Base-by-base conservation (phyloP, 1,140 invertebrate species). In the Muscidifurax raptorellus region DNA sequence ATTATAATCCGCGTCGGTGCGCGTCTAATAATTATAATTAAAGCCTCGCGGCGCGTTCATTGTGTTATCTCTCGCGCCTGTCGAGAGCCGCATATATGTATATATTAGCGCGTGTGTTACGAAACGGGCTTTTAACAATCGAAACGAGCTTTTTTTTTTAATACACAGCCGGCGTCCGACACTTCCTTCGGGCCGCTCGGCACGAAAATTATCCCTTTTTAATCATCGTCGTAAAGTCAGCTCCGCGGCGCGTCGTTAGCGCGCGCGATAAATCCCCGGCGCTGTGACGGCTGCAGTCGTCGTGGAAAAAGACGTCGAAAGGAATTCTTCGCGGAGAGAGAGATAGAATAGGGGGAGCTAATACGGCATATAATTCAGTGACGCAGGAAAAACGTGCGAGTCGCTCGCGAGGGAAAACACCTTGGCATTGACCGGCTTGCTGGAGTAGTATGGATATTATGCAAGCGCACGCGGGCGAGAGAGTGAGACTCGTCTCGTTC, bases 391-490 rank as follows among this genome's bases (percentile, higher is more conserved):
- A 59, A 30, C 71, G 30, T 30, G 72, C 22, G 72, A 32, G 72
- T n/a, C 36, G 78, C 78, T 27, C 4, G n/a, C 32, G 59, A 36
- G 80, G 47, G 28, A 85, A 77, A 85, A 88, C 87, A 90, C 92
- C 92, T 93, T 93, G 92, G 90, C 92, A 93, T 92, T 93, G 92
- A 92, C 92, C 92, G 92, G 92, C 87, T 91, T 90, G 13, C 87
- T 66, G 69, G 66, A n/a, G 5, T n/a, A 13, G 74, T n/a, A n/a
- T n/a, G n/a, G n/a, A n/a, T n/a, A 32, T 66, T 66, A n/a, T 52
- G 25, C 32, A 27, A 36, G 9, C 44, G 91, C 91, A 90, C 91
- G 90, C 91, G 92, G n/a, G n/a, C n/a, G n/a, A n/a, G n/a, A 59
- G 52, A 59, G 91, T 90, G 85, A 80, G 88, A 89, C 90, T 92